Conservation (phyloP, 2,888 invertebrate genomes). For the Anodontia alba region DNA sequence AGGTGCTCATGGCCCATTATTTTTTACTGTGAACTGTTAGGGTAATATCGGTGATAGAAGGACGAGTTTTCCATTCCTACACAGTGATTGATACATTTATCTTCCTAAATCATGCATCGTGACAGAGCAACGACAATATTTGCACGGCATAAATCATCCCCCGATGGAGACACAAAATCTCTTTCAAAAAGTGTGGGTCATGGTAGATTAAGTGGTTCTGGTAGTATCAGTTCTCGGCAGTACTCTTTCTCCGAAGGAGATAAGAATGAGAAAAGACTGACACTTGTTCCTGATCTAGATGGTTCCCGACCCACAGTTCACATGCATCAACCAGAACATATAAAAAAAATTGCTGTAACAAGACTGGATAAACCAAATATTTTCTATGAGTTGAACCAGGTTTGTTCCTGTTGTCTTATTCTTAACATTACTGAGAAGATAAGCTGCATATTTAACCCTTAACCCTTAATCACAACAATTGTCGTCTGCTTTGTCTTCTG, state of each 20-base stretch:
- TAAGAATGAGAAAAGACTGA: neutral
- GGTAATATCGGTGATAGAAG: no score
- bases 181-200: neutral
- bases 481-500: no score
- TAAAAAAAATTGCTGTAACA: conserved; percentile 80
- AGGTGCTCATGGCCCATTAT: no score
- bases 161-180: neutral
- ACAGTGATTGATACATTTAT: no score
- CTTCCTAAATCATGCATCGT: conserved; percentile 1
- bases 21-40: no score
- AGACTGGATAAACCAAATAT: conserved; percentile 70
- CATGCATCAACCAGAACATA: conserved; percentile 56
- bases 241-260: neutral
- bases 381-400: conserved; percentile 78
- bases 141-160: neutral
- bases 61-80: no score
- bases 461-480: no score
- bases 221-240: neutral
- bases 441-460: no score
- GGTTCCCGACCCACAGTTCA: conserved; percentile 5
- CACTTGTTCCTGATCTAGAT: neutral
- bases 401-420: conserved; percentile 44
- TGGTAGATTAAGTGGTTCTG: no score
- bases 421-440: no score
- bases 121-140: conserved; percentile 2